Base-by-base conservation (phyloP, 2,113 vertebrate species). In the Tamias sibiricus region DNA sequence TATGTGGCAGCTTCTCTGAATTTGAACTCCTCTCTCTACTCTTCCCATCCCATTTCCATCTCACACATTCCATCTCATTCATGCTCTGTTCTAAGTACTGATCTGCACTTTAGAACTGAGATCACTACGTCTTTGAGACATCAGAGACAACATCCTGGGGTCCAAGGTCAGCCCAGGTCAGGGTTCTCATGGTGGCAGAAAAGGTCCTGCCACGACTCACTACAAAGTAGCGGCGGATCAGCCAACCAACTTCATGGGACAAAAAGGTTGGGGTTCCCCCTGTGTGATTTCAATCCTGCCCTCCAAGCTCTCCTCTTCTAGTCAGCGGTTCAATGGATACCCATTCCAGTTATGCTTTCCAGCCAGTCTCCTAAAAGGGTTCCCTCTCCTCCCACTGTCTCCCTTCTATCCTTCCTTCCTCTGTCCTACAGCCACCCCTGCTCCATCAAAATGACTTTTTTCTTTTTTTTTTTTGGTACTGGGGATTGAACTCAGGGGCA, bases 1-100 rank as follows among this genome's bases (percentile, higher is more conserved):
- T 32, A 77, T 62, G 47, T 96, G 91, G 77, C 52, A 87, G 49
- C 57, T 95, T 66, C 57, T 96, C 68, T 94, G 88, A 95, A 77
- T 82, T 49, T 90, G 77, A 96, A 97, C 62, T 93, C 84, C 30
- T 89, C 69, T 95, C 49, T 93, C 86, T 96, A 52, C 37, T 91
- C 49, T 96, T 22, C 17, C 26, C 32, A 86, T 59, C 14, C 30
- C 82, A 94, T 77, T 91, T 91, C 49, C 40, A 69, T 68, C 68
- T 54, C 72, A 89, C 42, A 57, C 93, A 94, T 86, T n/a, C 91
- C 17, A 81, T 87, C 87, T 83, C 90, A 96, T 82, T 90, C 76
- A 90, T 82, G 35, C 74, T 94, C 42, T 95, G 32, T 71, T 94
- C 81, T 54, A 92, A 68, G 84, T 47, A 75, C 71, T 94, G 72